These are phyloP conservation scores for Butastur rufipennis DNA, from an alignment of 2,113 vertebrate species.

Conservation along the genomic window DNA sequence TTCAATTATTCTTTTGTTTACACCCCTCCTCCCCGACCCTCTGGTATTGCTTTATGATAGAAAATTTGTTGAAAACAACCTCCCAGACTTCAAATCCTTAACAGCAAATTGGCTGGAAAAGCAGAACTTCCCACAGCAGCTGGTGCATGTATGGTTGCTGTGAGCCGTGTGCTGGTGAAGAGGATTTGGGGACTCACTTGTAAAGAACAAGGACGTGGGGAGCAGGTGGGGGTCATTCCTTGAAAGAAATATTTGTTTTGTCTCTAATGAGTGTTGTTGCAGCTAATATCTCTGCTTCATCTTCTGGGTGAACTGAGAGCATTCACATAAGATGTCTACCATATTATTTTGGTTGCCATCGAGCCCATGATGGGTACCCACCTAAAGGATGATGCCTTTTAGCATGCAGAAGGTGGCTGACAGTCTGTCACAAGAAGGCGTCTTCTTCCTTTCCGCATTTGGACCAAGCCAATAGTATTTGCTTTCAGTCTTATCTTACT, in stretches of 20 bases:
- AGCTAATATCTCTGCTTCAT: neutral
- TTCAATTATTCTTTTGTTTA: neutral
- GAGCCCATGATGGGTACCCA: too few relatives aligned
- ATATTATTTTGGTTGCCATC: too few relatives aligned
- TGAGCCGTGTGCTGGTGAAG: neutral
- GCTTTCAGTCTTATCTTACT: neutral
- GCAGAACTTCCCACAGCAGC: neutral
- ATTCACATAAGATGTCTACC: accelerated
- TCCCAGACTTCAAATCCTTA: neutral
- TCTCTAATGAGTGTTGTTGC: neutral
- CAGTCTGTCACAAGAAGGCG: neutral
- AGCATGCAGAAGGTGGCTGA: neutral
- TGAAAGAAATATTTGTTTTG: neutral
- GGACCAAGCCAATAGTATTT: neutral
- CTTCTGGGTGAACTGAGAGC: neutral
- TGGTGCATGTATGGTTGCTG: neutral
- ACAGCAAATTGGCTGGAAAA: neutral
- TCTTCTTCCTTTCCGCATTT: neutral
- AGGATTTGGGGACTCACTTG: too few relatives aligned
- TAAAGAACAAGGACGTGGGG: neutral
- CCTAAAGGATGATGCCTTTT: neutral
- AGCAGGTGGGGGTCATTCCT: neutral
- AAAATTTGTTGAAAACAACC: neutral
- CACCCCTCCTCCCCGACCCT: neutral
- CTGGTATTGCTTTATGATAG: neutral